Evolutionary conservation across 2,888 invertebrate species (phyloP), one percentile per base, ranked within the genome.

Genomic region (Leptinotarsa juncta): DNA sequence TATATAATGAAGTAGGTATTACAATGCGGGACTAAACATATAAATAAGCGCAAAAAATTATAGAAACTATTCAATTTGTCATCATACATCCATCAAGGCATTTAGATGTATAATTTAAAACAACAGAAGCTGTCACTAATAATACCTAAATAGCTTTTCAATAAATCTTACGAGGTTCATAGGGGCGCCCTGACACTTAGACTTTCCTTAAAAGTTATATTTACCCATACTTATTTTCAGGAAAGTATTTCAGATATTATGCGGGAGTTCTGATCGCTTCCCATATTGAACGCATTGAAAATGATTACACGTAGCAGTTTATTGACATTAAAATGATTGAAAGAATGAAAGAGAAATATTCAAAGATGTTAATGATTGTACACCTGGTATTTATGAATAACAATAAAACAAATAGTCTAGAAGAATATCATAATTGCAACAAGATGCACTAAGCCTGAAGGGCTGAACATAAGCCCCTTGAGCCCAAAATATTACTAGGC

Each of bases 11-110:
- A 62, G 62, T 32, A 62, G 42, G 62, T 62, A 20, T 20, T 20
- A 32, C n/a, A 26, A 62, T 62, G 62, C 42, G 62, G 62, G 62
- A 32, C 62, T 62, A 42, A 62, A 26, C 32, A 32, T 32, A 42
- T 62, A n/a, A 42, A n/a, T 62, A 42, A 16, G 26, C 18, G 62
- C 62, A 62, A 62, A 62, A 62, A 62, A 62, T 62, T 10, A 57
- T 26, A 23, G 23, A 57, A 57, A 15, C 23, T 42, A 62, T 62
- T 62, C n/a, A 14, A 62, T 62, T 62, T 32, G 32, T 32, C 42
- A 62, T 42, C 26, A 32, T 62, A 57, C 12, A n/a, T 62, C 16
- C 16, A 32, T 62, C 32, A n/a, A 20, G 62, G 32, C 7, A 62
- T 62, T 62, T 32, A 62, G n/a, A 1, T 62, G 5, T 62, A 62